Conservation (phyloP, 1,140 invertebrate genomes). For the Aleiodes sp. region DNA sequence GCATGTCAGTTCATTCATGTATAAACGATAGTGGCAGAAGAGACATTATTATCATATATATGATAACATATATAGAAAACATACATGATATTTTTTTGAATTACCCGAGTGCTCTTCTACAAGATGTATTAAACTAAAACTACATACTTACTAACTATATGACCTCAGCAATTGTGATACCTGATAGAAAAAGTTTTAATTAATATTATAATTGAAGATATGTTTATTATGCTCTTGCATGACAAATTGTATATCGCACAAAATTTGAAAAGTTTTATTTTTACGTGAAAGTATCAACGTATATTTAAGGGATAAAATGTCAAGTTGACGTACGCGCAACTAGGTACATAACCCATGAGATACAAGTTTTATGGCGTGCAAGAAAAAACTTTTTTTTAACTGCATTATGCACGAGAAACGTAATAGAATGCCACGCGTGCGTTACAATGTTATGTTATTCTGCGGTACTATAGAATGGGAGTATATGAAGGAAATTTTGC, state of each 20-base stretch:
- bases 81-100: no score
- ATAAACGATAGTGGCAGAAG: background rate
- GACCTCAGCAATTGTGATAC: no score
- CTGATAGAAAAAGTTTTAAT: no score
- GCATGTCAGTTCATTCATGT: conserved; percentile 4
- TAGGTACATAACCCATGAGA: conserved; percentile 9
- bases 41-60: background rate
- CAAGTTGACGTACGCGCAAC: background rate
- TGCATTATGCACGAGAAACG: conserved; percentile 16
- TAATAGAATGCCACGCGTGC: background rate
- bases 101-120: no score
- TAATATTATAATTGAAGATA: no score
- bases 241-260: background rate
- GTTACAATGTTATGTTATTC: conserved; percentile 9
- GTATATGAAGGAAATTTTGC: background rate
- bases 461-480: background rate
- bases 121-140: no score
- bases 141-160: no score
- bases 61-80: background rate
- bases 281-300: background rate
- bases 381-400: background rate
- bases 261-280: conserved; percentile 6
- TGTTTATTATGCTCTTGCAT: no score
- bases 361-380: conserved; percentile 1
- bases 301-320: background rate